Evolutionary conservation across 92 coral and sea anemone genomes (phyloP).

Genomic region (Anthopleura xanthogrammica): DNA sequence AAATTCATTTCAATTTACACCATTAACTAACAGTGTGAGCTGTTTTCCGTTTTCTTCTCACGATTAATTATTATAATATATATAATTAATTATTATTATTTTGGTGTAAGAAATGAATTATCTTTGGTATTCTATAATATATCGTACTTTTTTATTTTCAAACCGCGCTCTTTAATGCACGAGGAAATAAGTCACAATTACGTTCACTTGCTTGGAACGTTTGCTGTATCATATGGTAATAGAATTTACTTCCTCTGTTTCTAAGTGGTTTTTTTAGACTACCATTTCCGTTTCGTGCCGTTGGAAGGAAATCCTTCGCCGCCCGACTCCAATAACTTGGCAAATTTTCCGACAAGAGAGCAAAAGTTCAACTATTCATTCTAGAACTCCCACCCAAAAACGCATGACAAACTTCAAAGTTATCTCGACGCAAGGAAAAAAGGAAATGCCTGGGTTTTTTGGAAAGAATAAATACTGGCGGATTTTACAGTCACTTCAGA

Average conservation of each 20-base stretch:
- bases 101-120: no score
- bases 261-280: not conserved
- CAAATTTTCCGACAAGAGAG: not conserved
- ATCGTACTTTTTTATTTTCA: no score
- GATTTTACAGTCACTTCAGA: not conserved
- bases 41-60: no score
- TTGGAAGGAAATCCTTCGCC: not conserved
- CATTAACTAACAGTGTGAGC: no score
- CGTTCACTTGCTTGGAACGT: no score
- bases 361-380: not conserved
- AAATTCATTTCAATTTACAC: no score
- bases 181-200: no score
- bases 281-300: not conserved
- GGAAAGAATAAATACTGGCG: slow-evolving; percentile 2
- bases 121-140: no score
- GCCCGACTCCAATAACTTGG: not conserved
- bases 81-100: no score
- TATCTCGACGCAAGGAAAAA: not conserved
- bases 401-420: not conserved
- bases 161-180: no score
- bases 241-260: not conserved
- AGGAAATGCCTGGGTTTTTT: not conserved
- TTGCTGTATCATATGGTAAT: no score
- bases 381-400: not conserved
- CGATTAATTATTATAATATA: no score